These are phyloP conservation scores for Eremophila alpestris DNA, from an alignment of 2,797 vertebrate genomes.

Conservation along the genomic window DNA sequence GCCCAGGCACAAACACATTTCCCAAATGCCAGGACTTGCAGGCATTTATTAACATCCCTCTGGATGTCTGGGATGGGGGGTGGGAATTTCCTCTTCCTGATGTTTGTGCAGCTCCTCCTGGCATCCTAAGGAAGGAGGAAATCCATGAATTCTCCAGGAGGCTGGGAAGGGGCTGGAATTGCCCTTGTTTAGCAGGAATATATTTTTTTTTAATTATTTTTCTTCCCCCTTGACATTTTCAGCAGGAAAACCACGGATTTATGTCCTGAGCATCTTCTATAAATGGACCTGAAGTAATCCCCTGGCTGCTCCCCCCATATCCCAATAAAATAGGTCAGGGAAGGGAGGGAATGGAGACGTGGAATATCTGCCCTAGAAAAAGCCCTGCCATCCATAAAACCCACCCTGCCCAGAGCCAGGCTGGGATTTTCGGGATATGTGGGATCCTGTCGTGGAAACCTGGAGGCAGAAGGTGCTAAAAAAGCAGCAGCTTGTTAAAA, in stretches of 20 bases:
- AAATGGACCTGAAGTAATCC: constrained; percentile 41
- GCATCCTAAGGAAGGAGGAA: neutral
- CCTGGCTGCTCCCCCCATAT: neutral
- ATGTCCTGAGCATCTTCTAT: neutral
- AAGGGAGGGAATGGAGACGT: neutral
- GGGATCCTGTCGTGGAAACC: accelerated
- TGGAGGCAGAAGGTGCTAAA: neutral
- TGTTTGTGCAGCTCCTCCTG: neutral
- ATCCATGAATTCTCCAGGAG: neutral
- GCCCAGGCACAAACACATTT: neutral
- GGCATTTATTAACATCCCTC: neutral
- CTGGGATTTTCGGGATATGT: neutral
- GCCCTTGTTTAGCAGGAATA: neutral
- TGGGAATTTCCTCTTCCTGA: neutral
- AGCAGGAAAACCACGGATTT: neutral
- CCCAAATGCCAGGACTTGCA: neutral
- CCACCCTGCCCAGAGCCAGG: neutral
- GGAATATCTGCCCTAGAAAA: neutral
- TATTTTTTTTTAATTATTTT: no score
- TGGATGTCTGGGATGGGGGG: neutral
- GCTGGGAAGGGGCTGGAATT: neutral
- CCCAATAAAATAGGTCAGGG: neutral
- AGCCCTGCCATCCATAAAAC: neutral
- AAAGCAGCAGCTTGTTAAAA: neutral
- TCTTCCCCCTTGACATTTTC: neutral